These are phyloP conservation scores for Atrichornis clamosus DNA, from an alignment of 2,113 vertebrate genomes.

Conservation along the genomic window DNA sequence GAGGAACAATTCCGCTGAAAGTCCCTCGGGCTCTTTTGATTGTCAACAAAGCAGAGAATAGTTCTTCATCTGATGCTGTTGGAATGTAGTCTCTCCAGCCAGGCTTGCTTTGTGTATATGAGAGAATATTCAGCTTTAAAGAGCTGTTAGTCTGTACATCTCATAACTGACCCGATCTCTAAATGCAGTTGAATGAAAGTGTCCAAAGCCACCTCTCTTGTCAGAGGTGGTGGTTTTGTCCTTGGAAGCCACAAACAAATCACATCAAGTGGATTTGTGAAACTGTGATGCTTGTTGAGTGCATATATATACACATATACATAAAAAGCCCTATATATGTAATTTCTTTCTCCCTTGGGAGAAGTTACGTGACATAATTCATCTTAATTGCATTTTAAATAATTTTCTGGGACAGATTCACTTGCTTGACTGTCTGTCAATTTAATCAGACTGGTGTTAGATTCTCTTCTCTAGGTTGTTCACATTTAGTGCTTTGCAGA, in stretches of 20 bases:
- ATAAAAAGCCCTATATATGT: background rate
- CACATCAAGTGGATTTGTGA: rapidly evolving
- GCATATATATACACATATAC: rapidly evolving
- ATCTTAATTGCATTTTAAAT: background rate
- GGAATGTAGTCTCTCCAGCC: conserved; percentile 17
- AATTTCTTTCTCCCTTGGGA: background rate
- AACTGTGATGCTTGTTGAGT: background rate
- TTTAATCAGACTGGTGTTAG: background rate
- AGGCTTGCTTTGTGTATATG: background rate
- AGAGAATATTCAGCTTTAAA: background rate
- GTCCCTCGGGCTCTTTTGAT: background rate
- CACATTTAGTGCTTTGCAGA: background rate
- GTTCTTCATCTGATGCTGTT: background rate
- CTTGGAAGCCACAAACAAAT: background rate
- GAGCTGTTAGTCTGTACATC: background rate
- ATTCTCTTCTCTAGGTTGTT: background rate
- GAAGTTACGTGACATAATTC: background rate
- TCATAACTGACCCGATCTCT: background rate
- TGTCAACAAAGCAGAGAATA: background rate
- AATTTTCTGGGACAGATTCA: background rate
- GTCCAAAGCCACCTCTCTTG: background rate
- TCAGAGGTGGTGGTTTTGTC: background rate
- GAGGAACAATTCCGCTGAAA: background rate
- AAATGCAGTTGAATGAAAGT: background rate
- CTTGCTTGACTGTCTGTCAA: background rate